phyloP scores from a whole-genome alignment of 2,797 vertebrate genomes.

The Euthynnus affinis region DNA sequence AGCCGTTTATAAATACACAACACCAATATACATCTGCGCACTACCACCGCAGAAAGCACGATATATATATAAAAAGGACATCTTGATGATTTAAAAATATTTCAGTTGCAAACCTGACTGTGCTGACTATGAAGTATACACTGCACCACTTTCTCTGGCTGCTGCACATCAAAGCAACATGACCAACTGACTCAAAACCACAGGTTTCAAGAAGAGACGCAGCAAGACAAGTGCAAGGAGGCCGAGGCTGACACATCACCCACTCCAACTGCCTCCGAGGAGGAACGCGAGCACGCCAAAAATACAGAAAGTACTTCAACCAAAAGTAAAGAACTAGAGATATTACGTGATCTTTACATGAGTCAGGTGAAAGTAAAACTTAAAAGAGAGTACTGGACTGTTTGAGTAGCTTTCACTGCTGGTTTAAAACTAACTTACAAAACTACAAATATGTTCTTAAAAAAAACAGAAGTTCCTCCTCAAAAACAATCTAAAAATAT shows the following conservation, averaged over 20 bases:
- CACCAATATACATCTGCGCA: not conserved
- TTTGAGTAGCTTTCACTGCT: not conserved
- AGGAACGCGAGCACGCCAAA: not conserved
- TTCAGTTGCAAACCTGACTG: slow-evolving; percentile 31
- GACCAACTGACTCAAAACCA: slow-evolving; percentile 50
- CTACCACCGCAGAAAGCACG: not conserved
- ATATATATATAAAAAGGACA: slow-evolving; percentile 14
- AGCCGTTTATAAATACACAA: not conserved
- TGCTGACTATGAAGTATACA: not conserved
- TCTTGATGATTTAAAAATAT: slow-evolving; percentile 10
- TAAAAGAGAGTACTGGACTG: not conserved
- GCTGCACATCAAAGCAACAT: slow-evolving; percentile 54
- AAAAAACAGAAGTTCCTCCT: too few relatives aligned
- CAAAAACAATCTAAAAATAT: not conserved
- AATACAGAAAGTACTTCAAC: slow-evolving; percentile 15
- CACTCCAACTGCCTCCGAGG: slow-evolving; percentile 28
- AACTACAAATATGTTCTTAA: not conserved
- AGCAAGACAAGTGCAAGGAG: slow-evolving; percentile 31
- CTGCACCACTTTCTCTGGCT: slow-evolving; percentile 47
- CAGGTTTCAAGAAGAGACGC: slow-evolving; percentile 30
- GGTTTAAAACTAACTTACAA: too few relatives aligned
- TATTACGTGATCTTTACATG: not conserved
- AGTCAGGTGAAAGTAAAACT: not conserved
- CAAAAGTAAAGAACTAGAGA: not conserved
- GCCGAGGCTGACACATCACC: slow-evolving; percentile 21